Percentiles rank a stretch among this genome's conserved stretches.
Conservation (phyloP, 2,113 vertebrate species). For the Amblyornis subalaris region DNA sequence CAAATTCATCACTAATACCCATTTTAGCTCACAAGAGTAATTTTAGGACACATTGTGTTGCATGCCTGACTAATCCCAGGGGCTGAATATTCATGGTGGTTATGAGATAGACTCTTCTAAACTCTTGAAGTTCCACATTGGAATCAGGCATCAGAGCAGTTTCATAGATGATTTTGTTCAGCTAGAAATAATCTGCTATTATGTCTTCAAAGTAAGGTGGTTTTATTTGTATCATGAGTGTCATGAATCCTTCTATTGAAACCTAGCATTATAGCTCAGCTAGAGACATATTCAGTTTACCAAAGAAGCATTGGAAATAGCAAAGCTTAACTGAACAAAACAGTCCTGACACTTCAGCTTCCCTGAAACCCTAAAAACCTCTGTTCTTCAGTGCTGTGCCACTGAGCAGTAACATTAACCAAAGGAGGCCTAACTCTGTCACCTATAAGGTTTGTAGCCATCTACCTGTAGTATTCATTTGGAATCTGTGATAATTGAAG, state of each 20-base stretch:
- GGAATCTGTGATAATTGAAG: not conserved
- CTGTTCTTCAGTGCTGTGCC: not conserved
- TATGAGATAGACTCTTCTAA: not conserved
- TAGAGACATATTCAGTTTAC: not conserved
- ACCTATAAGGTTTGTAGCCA: not conserved
- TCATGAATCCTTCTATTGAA: not conserved
- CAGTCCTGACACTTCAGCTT: not conserved
- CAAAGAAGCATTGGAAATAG: not conserved
- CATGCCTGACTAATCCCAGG: not conserved
- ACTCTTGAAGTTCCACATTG: not conserved
- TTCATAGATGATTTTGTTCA: not conserved
- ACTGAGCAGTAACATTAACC: not conserved
- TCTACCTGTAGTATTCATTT: not conserved
- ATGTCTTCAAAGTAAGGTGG: not conserved
- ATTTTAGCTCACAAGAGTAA: not conserved
- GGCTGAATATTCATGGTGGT: constrained; percentile 11
- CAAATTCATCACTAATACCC: not conserved
- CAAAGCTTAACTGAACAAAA: not conserved
- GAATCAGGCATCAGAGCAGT: not conserved
- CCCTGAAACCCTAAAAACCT: not conserved
- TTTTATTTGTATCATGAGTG: not conserved
- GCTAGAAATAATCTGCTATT: not conserved
- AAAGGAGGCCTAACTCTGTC: not conserved
- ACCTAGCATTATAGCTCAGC: not conserved
- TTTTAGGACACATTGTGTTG: not conserved